phyloP scores from a whole-genome alignment of 2,888 invertebrate genomes.

The Lottia scabra region DNA sequence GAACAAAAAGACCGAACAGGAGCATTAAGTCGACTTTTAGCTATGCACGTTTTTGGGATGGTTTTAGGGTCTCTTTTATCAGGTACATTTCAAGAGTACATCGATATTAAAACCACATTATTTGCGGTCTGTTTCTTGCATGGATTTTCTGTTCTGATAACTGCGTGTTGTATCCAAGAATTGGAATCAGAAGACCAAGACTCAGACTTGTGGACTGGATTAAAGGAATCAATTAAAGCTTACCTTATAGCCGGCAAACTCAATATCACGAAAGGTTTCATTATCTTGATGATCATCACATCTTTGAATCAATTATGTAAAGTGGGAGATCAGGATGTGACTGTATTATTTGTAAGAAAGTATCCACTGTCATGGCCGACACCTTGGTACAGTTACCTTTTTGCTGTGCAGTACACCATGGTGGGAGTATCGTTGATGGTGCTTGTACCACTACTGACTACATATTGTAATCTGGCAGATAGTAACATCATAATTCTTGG shows the following conservation, averaged over 20 bases:
- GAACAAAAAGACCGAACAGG: conserved; percentile 50
- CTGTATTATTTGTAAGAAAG: conserved; percentile 57
- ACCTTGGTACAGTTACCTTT: conserved; percentile 62
- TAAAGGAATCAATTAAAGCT: conserved; percentile 54
- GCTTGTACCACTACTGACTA: conserved; percentile 57
- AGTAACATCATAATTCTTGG: conserved; percentile 54
- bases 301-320: conserved; percentile 60
- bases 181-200: conserved; percentile 33
- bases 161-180: conserved; percentile 48
- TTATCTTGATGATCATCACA: conserved; percentile 51
- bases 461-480: conserved; percentile 51
- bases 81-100: conserved; percentile 48
- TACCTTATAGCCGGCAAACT: too few species aligned
- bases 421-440: conserved; percentile 60
- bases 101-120: conserved; percentile 50
- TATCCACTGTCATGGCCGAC: conserved; percentile 61
- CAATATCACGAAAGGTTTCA: conserved; percentile 46
- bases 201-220: conserved; percentile 37
- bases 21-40: conserved; percentile 56
- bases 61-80: conserved; percentile 62
- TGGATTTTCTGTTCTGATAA: conserved; percentile 47
- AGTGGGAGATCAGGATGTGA: conserved; percentile 63
- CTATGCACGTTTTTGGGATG: conserved; percentile 66
- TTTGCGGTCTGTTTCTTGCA: conserved; percentile 52
- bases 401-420: conserved; percentile 62